Conservation (phyloP, 2,113 vertebrate species). For the Alethe castanea region DNA sequence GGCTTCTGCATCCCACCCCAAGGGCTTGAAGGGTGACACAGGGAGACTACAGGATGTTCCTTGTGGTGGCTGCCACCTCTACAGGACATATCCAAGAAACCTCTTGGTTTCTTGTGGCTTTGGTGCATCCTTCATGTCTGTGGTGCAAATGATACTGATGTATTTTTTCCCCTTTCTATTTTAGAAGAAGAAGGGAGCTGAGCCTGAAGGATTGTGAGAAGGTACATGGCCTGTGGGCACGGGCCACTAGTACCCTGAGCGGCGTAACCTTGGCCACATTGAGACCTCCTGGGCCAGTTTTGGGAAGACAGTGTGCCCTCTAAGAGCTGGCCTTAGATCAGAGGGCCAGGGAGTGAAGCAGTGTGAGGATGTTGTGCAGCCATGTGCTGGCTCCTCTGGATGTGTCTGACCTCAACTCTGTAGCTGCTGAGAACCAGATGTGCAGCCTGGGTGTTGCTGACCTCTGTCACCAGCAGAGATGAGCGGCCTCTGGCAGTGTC, state of each 20-base stretch:
- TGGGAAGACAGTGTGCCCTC: not conserved
- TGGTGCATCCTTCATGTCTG: not conserved
- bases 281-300: not conserved
- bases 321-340: not conserved
- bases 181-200: constrained; percentile 57
- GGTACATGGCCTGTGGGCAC: constrained; percentile 32
- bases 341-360: not conserved
- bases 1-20: not conserved
- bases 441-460: constrained; percentile 12
- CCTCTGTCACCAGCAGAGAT: constrained; percentile 38
- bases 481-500: not conserved
- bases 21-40: not conserved
- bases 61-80: not conserved
- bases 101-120: not conserved
- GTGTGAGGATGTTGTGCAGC: not conserved
- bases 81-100: not conserved
- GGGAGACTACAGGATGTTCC: not conserved
- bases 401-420: constrained; percentile 38
- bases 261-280: not conserved
- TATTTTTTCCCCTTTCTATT: not conserved
- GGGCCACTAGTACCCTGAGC: not conserved
- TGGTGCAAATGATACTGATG: not conserved
- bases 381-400: constrained; percentile 11
- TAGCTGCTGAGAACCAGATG: constrained; percentile 39
- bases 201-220: constrained; percentile 44